Base-by-base conservation (phyloP, 2,888 invertebrate genomes). In the Meiosimyza platycephala region DNA sequence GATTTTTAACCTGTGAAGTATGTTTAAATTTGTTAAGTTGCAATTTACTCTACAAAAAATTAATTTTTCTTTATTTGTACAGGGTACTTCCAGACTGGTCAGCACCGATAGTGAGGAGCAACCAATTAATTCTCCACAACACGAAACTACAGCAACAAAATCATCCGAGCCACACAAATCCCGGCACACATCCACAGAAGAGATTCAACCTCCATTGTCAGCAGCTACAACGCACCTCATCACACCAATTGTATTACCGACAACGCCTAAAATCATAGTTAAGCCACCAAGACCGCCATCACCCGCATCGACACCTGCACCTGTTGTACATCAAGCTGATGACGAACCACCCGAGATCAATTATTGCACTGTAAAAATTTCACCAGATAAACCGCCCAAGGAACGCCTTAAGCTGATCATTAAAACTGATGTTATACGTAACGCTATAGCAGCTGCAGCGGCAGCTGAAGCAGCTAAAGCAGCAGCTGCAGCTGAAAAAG, bases 81-180 rank as follows among this genome's bases (percentile, higher is more conserved):
- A 88, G 88, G 91, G 91, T 67, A 91, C 91, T 72, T 91, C 91
- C 66, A 89, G 91, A 78, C 89, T 91, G 83, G 90, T 91, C 71
- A 91, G 91, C 82, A 91, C 91, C 68, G 91, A 91, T 81, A 91
- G 91, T 72, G 91, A 91, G 88, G 84, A 84, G 72, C 90, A 90
- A 83, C 89, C 90, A 67, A 88, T 89, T 65, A 90, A 89, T 77
- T 84, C 84, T 57, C 84, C 84, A 33, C 88, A 77, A 60, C 76
- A 78, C 69, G 79, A 79, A 71, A 77, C 78, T 51, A 76, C 75
- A 75, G 76, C 70, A 67, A 73, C 76, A 74, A 74, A 73, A 67
- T 88, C 75, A 57, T 63, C 63, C 63, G 70, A 70, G 54, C 62
- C 70, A 70, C 52, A n/a, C 15, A 76, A 78, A 74, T 76, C 54